Evolutionary conservation across 2,113 vertebrate genomes (phyloP), one percentile per base, ranked within the genome.

Genomic region (Sylvia atricapilla): DNA sequence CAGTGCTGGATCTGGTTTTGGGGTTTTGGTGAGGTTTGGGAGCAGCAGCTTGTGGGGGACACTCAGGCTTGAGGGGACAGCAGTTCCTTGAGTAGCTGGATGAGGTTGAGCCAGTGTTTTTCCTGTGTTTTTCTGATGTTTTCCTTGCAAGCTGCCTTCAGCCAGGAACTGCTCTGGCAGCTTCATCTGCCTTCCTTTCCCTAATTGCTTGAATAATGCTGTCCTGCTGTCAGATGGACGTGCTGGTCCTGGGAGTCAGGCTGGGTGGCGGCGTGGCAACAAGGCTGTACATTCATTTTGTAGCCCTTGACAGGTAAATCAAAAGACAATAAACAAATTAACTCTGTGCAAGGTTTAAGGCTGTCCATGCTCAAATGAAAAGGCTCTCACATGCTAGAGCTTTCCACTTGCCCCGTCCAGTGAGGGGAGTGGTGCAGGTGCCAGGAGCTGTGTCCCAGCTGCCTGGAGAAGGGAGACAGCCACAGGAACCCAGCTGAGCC

Each of bases 381-480:
- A 37, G 6, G 5, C 20, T 56, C 11, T 1, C 0, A 0, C 4
- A 4, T 19, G 31, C 19, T 6, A 16, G 53, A 5, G 15, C 15
- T 80, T 87, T 62, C 31, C 0, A 0, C 30, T 37, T 0, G 0
- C 5, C 35, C 0, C 0, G 11, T 11, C 52, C 84, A 5, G 33
- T 12, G 55, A 49, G 18, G 55, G 1, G 4, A 30, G 35, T 0
- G 28, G 31, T 9, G 41, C 41, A 20, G 21, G n/a, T 24, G 6
- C 25, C 5, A 13, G 63, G 27, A 79, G 56, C 24, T 0, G 0
- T 13, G 56, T 18, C 60, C 22, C 7, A 6, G 4, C 28, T 55
- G 53, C 53, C 27, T 4, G 6, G 3, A 3, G 10, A 52, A 63
- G 13, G 35, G 50, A 31, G 5, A 11, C 37, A 50, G 18, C 22